Conservation (phyloP, 35 echinoderm and acorn worm genomes). For the Amphiura filiformis region DNA sequence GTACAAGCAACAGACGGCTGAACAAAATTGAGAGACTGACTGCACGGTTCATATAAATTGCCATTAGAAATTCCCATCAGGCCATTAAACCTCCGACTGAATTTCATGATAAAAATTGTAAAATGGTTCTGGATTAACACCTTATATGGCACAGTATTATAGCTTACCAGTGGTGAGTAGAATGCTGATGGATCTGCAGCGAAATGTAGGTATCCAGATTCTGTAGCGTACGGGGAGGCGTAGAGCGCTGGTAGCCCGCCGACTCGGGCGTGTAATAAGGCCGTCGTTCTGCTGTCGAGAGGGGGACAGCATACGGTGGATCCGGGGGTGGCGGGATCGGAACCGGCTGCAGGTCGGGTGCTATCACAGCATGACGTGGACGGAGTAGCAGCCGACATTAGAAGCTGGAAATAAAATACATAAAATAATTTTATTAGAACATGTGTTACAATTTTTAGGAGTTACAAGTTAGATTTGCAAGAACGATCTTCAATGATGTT, state of each 20-base stretch:
- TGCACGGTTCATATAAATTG: too few species aligned
- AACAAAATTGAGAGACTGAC: too few species aligned
- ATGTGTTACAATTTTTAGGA: too few species aligned
- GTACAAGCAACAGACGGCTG: too few species aligned
- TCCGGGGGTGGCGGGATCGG: slow-evolving; percentile 55
- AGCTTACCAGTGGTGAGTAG: slow-evolving; percentile 81
- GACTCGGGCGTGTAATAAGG: slow-evolving; percentile 49
- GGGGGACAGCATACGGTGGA: slow-evolving; percentile 63
- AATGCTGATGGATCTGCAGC: slow-evolving; percentile 78
- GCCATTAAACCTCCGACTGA: background rate
- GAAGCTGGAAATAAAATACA: slow-evolving; percentile 33
- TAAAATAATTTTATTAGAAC: background rate
- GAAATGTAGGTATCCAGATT: slow-evolving; percentile 69
- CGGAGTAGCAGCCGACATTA: slow-evolving; percentile 61
- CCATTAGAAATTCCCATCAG: background rate
- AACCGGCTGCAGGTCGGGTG: slow-evolving; percentile 51
- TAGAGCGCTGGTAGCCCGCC: slow-evolving; percentile 58
- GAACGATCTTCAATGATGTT: background rate
- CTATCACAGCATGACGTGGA: slow-evolving; percentile 63
- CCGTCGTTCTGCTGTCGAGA: slow-evolving; percentile 47
- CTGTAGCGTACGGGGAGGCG: slow-evolving; percentile 62
- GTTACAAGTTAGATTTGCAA: background rate
- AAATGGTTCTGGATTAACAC: background rate
- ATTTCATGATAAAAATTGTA: background rate
- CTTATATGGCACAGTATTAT: background rate